Conservation (phyloP, 2,113 vertebrate species). For the Craseonycteris thonglongyai region DNA sequence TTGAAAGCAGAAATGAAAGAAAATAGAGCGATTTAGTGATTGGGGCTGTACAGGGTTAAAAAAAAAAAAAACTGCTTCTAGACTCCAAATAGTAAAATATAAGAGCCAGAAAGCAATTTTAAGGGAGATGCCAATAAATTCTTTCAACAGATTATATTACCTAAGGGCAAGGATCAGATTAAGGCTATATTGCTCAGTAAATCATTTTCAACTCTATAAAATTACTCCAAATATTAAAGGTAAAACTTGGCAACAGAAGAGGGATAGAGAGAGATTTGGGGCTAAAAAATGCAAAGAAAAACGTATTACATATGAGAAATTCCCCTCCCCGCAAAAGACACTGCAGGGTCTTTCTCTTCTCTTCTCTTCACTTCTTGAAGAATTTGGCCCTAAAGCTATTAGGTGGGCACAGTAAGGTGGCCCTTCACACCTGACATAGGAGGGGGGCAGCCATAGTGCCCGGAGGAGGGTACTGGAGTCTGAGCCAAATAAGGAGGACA, state of each 20-base stretch:
- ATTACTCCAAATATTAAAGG: constrained; percentile 54
- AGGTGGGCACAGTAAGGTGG: neutral
- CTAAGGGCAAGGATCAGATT: constrained; percentile 61
- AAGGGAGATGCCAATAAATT: constrained; percentile 57
- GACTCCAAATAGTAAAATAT: constrained; percentile 35
- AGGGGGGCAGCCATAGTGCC: neutral
- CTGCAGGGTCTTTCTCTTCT: neutral
- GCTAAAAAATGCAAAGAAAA: neutral
- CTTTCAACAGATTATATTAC: constrained; percentile 60
- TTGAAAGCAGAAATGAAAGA: constrained; percentile 50
- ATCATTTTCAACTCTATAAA: constrained; percentile 61
- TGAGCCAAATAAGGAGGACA: neutral
- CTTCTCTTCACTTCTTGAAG: neutral
- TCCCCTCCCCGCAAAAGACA: no score
- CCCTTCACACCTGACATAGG: neutral
- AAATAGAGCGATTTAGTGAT: constrained; percentile 27
- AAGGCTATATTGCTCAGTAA: constrained; percentile 66
- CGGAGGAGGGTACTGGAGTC: neutral
- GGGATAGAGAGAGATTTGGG: neutral
- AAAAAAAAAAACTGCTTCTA: constrained; percentile 8
- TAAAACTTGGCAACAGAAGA: constrained; percentile 17
- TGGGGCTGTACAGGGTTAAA: neutral
- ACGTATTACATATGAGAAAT: neutral
- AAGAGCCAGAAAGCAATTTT: constrained; percentile 60
- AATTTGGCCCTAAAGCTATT: neutral